Base-by-base conservation (phyloP, 2,797 vertebrate genomes). In the Sebastes vulpes region DNA sequence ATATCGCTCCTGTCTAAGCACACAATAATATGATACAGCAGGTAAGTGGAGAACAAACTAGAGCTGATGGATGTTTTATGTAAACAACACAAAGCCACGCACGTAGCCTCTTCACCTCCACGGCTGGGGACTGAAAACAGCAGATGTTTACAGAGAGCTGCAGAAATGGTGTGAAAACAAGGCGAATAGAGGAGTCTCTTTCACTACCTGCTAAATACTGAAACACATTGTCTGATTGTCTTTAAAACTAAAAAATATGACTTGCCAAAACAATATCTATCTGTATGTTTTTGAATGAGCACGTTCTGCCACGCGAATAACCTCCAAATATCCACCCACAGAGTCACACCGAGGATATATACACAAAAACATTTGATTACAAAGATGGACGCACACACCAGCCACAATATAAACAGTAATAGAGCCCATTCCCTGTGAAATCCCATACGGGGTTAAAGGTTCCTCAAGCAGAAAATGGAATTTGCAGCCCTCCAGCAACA, bases 21-120 rank as follows among this genome's bases (percentile, higher is more conserved):
- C 25, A 84, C n/a, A 1, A 25, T 11, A 28, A 58, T 28, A 31
- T 42, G 70, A 77, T 25, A 29, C 56, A 63, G 61, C 18, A 26
- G 60, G 18, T 12, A 61, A 61, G 29, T 0, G 7, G 29, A 59
- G 73, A 74, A 73, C 67, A 87, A 77, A 81, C 79, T 14, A 3
- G 20, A 72, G 78, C 48, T 73, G 83, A 89, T 74, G 68, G 77
- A 79, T 86, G 79, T 64, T 87, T 81, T 81, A 66, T 71, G 68
- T 85, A 84, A 89, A 88, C 84, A 89, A 42, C 58, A 65, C 53
- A 67, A 71, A 82, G 54, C n/a, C 42, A 57, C n/a, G 16, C 28
- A 9, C 38, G 3, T 5, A 56, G 75, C 72, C 70, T 82, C 68
- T 72, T 81, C 88, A 84, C 84, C 87, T 87, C 65, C 10, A 5